phyloP scores from a whole-genome alignment of 2,888 invertebrate species.

The Rambutsinella grinnellia region DNA sequence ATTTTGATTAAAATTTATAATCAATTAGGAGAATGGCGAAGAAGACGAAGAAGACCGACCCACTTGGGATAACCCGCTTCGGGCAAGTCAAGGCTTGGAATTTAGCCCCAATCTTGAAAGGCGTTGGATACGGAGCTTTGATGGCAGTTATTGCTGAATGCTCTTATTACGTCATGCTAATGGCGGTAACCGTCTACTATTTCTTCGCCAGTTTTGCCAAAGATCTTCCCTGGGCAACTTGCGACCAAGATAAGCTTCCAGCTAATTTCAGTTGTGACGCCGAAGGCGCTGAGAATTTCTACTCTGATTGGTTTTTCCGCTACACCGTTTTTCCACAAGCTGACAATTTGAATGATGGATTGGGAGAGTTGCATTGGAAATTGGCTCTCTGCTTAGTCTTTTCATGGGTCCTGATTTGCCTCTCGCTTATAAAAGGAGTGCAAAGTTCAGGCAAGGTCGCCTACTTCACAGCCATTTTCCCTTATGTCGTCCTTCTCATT shows the following conservation, averaged over 20 bases:
- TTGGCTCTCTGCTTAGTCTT: conserved; percentile 38
- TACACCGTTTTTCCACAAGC: conserved; percentile 63
- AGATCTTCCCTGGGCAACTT: conserved; percentile 48
- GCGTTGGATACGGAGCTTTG: conserved; percentile 71
- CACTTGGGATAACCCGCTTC: conserved; percentile 73
- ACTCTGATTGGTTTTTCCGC: no score
- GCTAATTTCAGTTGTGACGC: conserved; percentile 6
- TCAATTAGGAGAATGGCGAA: conserved; percentile 8
- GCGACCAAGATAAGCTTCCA: conserved; percentile 27
- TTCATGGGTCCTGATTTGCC: conserved; percentile 46
- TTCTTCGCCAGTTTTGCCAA: conserved; percentile 78
- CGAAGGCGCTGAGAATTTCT: background rate
- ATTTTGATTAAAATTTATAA: no score
- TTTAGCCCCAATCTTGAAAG: conserved; percentile 41
- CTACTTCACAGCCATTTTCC: conserved; percentile 91
- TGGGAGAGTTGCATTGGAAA: conserved; percentile 60
- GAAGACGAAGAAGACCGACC: conserved; percentile 38
- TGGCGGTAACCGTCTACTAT: conserved; percentile 73
- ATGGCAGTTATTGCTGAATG: conserved; percentile 73
- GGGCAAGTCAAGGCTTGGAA: conserved; percentile 76
- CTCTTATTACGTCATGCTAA: conserved; percentile 72
- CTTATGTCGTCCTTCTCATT: conserved; percentile 82
- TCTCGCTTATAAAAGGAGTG: conserved; percentile 32
- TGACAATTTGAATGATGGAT: conserved; percentile 59
- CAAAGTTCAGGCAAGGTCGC: conserved; percentile 75